Evolutionary conservation across 2,797 vertebrate species (phyloP), one percentile per base, ranked within the genome.

Genomic region (Threskiornis aethiopicus): DNA sequence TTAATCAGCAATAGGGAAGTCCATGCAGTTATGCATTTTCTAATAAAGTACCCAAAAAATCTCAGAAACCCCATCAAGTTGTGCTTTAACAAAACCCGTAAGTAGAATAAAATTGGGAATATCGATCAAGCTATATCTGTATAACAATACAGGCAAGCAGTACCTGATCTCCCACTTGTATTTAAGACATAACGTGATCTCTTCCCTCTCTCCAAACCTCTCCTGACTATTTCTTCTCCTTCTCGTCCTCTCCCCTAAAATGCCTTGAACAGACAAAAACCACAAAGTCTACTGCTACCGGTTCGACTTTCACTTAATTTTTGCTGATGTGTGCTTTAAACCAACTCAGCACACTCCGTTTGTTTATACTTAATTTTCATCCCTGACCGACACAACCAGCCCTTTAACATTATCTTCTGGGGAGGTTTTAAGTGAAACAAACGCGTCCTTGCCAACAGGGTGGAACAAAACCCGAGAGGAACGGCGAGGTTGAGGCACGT

Each of bases 401-500:
- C 69, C 57, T 46, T 33, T 29, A 82, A 78, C 78, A 51, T 5
- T 7, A 10, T 13, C 41, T 49, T 9, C n/a, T 35, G 19, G 55
- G 51, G 39, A 75, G 14, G 20, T 35, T n/a, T 47, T 13, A 55
- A 49, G 29, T 0, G 10, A 49, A 65, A 59, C 28, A 44, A 94
- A 26, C 33, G 2, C 0, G 21, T 6, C 46, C 16, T 39, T 25
- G 41, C 52, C 46, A 65, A 52, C 4, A 33, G 42, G 54, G 51
- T 25, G 29, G 51, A 1, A 28, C 44, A 62, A 47, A 11, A 1
- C 1, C 1, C 21, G 11, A 81, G 20, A 24, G 29, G 49, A 33
- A 1, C 44, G 9, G 49, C 3, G 8, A 47, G 31, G 13, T 25
- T 59, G n/a, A 2, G 2, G 44, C 4, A 20, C 19, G 0, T 0